Conservation (phyloP, 64 coral and sea anemone species). For the Montipora efflorescens region DNA sequence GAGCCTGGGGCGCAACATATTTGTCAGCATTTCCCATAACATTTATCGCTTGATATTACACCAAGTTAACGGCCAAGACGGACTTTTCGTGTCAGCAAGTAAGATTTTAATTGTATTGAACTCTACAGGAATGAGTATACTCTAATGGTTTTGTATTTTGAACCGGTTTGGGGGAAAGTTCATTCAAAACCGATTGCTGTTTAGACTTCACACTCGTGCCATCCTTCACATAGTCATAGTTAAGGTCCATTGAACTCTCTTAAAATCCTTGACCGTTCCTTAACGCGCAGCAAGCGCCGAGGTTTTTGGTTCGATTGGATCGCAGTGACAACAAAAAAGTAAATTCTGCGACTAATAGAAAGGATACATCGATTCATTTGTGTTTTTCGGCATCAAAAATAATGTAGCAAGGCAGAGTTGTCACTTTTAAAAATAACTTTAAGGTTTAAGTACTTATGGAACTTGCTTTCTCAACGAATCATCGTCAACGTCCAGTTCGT, state of each 20-base stretch:
- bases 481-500: too few relatives aligned
- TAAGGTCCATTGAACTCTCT: neutral
- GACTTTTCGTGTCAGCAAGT: neutral
- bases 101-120: neutral
- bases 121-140: too few relatives aligned
- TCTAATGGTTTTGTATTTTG: too few relatives aligned
- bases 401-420: neutral
- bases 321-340: neutral
- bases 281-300: neutral
- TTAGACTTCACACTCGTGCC: neutral
- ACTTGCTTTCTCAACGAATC: too few relatives aligned
- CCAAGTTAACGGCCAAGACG: neutral
- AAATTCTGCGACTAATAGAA: neutral
- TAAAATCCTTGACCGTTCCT: neutral
- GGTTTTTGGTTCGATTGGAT: neutral
- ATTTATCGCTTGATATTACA: neutral
- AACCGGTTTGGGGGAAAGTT: too few relatives aligned
- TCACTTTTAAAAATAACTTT: neutral
- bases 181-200: neutral
- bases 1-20: slow-evolving; percentile 9
- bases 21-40: slow-evolving; percentile 12
- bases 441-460: neutral
- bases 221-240: neutral
- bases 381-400: neutral
- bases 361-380: neutral